Base-by-base conservation (phyloP, 2,888 invertebrate species). In the Synanthedon andrenaeformis region DNA sequence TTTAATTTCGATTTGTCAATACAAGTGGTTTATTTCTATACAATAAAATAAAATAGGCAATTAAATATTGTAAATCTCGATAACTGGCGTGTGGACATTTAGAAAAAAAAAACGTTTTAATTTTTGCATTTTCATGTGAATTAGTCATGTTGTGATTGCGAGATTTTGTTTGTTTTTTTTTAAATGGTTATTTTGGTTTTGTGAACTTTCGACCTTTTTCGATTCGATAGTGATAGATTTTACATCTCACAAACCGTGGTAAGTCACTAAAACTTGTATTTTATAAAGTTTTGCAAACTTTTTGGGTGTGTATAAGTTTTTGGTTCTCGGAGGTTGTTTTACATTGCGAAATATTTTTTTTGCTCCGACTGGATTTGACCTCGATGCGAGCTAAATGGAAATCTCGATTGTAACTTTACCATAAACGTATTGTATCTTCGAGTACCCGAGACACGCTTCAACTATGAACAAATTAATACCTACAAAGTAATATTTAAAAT, bases 301-400 rank as follows among this genome's bases (percentile, higher is more conserved):
- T 45, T 35, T 35, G 35, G 35, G 8, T 35, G 35, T 35, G 51
- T 57, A 57, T 53, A 56, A 52, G 58, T 66, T 68, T 71, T 72
- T 59, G 59, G 72, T 70, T 75, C 67, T 67, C 71, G 62, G 70
- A 64, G 62, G 64, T 65, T 23, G 23, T 23, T 23, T 61, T 66
- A 65, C 14, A 42, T 76, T 76, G 76, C 74, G 67, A 74, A 69
- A 66, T 64, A n/a, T 70, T 62, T 72, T 23, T 23, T 75, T 69
- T 69, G 65, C 63, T 61, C 59, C 57, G 56, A 53, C 59, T 54
- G 57, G 58, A 60, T 54, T 57, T 74, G 79, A 74, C 79, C 78
- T 77, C 79, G 66, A 64, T 72, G 52, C 57, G 54, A 58, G 61
- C 58, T 63, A 13, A 49, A 45, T 23, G 49, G 41, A 53, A 49